Conservation (phyloP, 2,113 vertebrate species). For the Deroptyus accipitrinus region DNA sequence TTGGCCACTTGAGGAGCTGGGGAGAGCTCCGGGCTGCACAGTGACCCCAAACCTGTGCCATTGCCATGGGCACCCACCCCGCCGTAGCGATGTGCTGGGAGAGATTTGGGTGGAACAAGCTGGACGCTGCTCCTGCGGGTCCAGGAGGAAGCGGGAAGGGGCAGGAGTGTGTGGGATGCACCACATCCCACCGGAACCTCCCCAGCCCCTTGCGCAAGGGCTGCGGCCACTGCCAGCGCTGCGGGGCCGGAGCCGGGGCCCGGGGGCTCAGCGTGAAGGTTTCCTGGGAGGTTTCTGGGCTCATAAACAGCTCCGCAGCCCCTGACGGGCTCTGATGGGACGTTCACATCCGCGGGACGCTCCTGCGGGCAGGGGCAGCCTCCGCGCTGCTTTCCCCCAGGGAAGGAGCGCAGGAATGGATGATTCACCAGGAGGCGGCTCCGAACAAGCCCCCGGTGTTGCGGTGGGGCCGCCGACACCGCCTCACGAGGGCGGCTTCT, state of each 20-base stretch:
- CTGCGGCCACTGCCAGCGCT: neutral
- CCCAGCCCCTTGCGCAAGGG: neutral
- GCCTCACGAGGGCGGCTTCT: neutral
- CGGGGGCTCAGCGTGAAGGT: neutral
- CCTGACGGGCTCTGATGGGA: neutral
- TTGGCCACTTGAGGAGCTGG: neutral
- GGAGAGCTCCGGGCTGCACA: accelerated
- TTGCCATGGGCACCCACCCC: neutral
- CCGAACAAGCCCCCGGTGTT: neutral
- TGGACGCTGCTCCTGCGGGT: neutral
- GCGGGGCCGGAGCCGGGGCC: neutral
- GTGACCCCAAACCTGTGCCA: neutral
- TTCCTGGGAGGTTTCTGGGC: neutral
- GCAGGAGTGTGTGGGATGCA: neutral
- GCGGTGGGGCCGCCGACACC: neutral
- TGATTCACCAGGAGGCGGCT: neutral
- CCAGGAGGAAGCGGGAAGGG: neutral
- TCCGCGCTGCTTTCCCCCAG: neutral
- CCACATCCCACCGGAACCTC: neutral
- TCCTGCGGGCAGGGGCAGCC: neutral
- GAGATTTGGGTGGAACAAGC: neutral
- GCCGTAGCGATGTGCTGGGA: accelerated
- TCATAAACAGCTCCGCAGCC: neutral
- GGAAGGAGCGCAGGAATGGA: neutral
- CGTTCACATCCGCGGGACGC: neutral